Conservation (phyloP, 2,797 vertebrate genomes). For the Rhinichthys osculus region DNA sequence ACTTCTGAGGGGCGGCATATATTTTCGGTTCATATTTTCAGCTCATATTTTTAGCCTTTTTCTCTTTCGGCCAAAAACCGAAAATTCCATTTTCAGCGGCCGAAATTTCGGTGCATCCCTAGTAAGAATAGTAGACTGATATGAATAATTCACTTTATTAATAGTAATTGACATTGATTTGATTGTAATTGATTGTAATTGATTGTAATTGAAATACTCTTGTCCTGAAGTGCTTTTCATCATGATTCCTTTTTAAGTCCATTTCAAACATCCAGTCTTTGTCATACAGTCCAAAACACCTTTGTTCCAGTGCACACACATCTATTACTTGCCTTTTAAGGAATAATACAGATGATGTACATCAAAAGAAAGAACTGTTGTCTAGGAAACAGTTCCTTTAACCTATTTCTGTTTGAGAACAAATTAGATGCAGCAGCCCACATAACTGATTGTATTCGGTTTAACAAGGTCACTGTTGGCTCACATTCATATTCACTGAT, state of each 20-base stretch:
- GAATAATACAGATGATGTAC: slow-evolving; percentile 40
- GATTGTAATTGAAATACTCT: slow-evolving; percentile 2
- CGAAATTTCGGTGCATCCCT: too few relatives aligned
- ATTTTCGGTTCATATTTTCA: too few relatives aligned
- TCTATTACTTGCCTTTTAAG: slow-evolving; percentile 40
- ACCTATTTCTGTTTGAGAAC: slow-evolving; percentile 48
- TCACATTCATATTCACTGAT: slow-evolving; percentile 30
- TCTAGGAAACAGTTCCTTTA: slow-evolving; percentile 52
- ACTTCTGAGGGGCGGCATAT: too few relatives aligned
- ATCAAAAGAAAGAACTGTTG: slow-evolving; percentile 50
- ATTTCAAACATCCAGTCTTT: slow-evolving; percentile 25
- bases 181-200: too few relatives aligned
- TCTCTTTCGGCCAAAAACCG: too few relatives aligned
- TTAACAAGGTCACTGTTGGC: slow-evolving; percentile 9
- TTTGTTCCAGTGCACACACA: slow-evolving; percentile 13
- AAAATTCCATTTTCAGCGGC: too few relatives aligned
- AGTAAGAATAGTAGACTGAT: background rate
- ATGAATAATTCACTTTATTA: slow-evolving; percentile 13
- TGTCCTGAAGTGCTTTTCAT: slow-evolving; percentile 18
- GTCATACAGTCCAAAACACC: slow-evolving; percentile 30
- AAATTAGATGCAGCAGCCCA: slow-evolving; percentile 51
- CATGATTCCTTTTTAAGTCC: background rate
- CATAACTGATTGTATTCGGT: slow-evolving; percentile 38
- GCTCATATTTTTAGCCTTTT: too few relatives aligned
- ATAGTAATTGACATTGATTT: slow-evolving; percentile 5